Conservation (phyloP, 1,140 invertebrate species). For the Hycleus phaleratus region DNA sequence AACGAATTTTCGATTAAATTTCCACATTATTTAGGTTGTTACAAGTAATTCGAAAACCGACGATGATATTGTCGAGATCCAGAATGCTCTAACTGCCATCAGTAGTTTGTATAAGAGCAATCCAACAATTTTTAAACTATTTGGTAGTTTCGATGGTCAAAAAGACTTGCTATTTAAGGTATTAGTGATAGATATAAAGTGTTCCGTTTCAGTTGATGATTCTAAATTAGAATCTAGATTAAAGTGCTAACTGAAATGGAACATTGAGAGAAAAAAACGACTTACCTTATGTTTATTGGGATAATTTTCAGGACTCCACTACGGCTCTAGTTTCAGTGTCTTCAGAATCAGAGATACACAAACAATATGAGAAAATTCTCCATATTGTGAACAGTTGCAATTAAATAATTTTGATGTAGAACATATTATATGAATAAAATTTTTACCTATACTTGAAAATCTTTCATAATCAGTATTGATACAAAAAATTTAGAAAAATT, state of each 20-base stretch:
- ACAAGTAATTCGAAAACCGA: constrained; percentile 41
- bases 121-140: constrained; percentile 45
- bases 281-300: not conserved
- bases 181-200: constrained; percentile 13
- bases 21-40: constrained; percentile 37
- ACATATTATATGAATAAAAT: too few relatives aligned
- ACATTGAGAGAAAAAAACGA: too few relatives aligned
- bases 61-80: constrained; percentile 44
- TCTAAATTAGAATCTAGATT: too few relatives aligned
- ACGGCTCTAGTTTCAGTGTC: constrained; percentile 24
- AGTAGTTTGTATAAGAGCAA: constrained; percentile 40
- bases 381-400: constrained; percentile 17
- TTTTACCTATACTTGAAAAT: too few relatives aligned
- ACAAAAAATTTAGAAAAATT: too few relatives aligned
- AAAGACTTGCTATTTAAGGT: constrained; percentile 48
- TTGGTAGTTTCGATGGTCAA: constrained; percentile 44
- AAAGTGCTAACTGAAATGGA: too few relatives aligned
- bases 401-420: not conserved
- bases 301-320: constrained; percentile 19
- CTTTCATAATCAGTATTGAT: too few relatives aligned
- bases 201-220: not conserved
- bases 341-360: constrained; percentile 21
- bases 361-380: constrained; percentile 25
- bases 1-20: not conserved
- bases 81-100: constrained; percentile 42